Percentiles rank a stretch among this genome's conserved stretches.
phyloP scores from a whole-genome alignment of 1,140 invertebrate genomes.

The Himalopsyche phryganea region DNA sequence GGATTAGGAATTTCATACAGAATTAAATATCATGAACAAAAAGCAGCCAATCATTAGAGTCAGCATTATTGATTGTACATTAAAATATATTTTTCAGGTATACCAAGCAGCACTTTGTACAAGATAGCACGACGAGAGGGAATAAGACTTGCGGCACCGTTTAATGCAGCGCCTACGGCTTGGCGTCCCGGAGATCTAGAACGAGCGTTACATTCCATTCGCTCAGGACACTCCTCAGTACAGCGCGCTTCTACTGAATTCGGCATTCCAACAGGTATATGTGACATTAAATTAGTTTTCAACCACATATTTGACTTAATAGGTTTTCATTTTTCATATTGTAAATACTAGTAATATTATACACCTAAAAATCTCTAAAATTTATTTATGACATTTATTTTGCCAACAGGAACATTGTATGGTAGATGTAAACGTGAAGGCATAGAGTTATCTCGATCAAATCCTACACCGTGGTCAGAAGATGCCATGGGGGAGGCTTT shows the following conservation, averaged over 20 bases:
- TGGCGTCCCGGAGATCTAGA: conserved; percentile 82
- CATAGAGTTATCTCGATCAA: conserved; percentile 79
- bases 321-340: background rate
- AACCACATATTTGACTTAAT: background rate
- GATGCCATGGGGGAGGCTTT: conserved; percentile 85
- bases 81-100: conserved; percentile 60
- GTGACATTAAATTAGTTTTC: conserved; percentile 2
- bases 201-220: conserved; percentile 77
- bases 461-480: conserved; percentile 85
- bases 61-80: too few species aligned
- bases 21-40: too few species aligned
- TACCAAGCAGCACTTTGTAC: conserved; percentile 84
- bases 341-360: too few species aligned
- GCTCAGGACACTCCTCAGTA: conserved; percentile 77
- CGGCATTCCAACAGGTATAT: conserved; percentile 79
- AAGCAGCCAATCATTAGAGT: too few species aligned
- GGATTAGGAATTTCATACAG: too few species aligned
- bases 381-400: conserved; percentile 18
- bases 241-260: conserved; percentile 80
- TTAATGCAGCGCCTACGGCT: conserved; percentile 85
- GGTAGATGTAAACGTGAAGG: conserved; percentile 84
- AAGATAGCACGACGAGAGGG: conserved; percentile 86
- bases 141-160: conserved; percentile 79
- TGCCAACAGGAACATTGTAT: conserved; percentile 66
- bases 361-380: too few species aligned